Evolutionary conservation across 2,797 vertebrate species (phyloP), one percentile per base, ranked within the genome.

Genomic region (Dendrocincla fuliginosa): DNA sequence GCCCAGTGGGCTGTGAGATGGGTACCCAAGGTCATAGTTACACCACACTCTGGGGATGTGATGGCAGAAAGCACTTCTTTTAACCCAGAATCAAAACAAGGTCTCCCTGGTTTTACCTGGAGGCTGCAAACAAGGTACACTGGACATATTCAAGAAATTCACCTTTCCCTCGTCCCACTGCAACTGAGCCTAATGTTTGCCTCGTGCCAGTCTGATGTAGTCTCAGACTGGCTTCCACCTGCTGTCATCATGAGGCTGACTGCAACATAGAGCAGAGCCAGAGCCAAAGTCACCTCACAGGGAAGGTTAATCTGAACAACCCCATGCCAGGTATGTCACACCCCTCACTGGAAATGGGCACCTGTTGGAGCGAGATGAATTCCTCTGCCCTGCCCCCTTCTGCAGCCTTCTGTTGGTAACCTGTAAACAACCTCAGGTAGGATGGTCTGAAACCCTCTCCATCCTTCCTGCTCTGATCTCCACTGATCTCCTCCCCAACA

Each of bases 321-420:
- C 5, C 17, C 16, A 4, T 0, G 3, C 25, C 37, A 41, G 16
- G 16, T 6, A 18, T 8, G 8, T 3, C 6, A 33, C 35, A 41
- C 33, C n/a, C 13, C 30, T 56, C 2, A 0, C 44, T 42, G 50
- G 24, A 70, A 11, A 74, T 2, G 27, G 39, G 37, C 20, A 60
- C 28, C 37, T 71, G 4, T 0, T 28, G 30, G 67, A 57, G 6
- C 11, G 10, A 71, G 46, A 10, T 20, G 8, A 3, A 4, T 32
- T n/a, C 15, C 27, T 30, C 28, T 60, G 6, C 32, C 16, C 37
- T 42, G 35, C 5, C 52, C 30, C 44, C 7, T 67, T 39, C 41
- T 28, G 22, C 56, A 60, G 56, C 19, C 57, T 52, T 6, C 5
- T 17, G 44, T 25, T n/a, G 11, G n/a, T 2, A 74, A 52, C 5